Evolutionary conservation across 2,113 vertebrate genomes (phyloP).

Genomic region (Sorex fumeus): DNA sequence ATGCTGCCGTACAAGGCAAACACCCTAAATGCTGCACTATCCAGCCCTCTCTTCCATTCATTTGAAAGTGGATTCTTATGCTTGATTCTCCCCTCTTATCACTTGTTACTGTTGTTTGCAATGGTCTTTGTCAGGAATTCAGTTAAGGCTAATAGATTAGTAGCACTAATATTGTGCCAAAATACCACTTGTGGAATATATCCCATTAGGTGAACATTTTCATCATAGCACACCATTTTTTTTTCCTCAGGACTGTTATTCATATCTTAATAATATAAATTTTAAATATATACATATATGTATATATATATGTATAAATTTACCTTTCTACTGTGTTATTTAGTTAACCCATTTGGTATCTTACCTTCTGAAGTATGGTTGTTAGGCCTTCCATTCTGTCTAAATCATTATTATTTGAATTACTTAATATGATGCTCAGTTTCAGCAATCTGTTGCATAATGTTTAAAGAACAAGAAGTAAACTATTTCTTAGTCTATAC

Average conservation of each 20-base stretch:
- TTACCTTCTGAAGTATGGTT: neutral
- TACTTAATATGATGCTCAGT: neutral
- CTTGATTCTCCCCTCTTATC: neutral
- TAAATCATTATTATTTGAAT: neutral
- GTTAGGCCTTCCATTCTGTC: neutral
- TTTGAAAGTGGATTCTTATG: neutral
- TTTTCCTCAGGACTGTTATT: constrained; percentile 23
- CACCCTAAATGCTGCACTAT: too few relatives aligned
- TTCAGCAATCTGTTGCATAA: neutral
- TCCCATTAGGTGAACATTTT: neutral
- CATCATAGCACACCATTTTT: neutral
- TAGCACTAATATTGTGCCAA: constrained; percentile 22
- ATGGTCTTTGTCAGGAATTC: constrained; percentile 22
- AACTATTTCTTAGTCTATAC: constrained; percentile 1
- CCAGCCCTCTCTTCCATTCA: too few relatives aligned
- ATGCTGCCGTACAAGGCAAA: too few relatives aligned
- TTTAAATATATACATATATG: too few relatives aligned
- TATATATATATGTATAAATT: neutral
- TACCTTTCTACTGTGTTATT: constrained; percentile 16
- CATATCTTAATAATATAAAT: neutral
- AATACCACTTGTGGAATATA: neutral
- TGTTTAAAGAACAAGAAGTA: neutral
- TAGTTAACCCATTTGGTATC: constrained; percentile 5
- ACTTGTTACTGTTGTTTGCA: constrained; percentile 3
- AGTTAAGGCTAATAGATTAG: neutral